These are phyloP conservation scores for Chamaetylas fuelleborni DNA, from an alignment of 2,113 vertebrate genomes.

Conservation along the genomic window DNA sequence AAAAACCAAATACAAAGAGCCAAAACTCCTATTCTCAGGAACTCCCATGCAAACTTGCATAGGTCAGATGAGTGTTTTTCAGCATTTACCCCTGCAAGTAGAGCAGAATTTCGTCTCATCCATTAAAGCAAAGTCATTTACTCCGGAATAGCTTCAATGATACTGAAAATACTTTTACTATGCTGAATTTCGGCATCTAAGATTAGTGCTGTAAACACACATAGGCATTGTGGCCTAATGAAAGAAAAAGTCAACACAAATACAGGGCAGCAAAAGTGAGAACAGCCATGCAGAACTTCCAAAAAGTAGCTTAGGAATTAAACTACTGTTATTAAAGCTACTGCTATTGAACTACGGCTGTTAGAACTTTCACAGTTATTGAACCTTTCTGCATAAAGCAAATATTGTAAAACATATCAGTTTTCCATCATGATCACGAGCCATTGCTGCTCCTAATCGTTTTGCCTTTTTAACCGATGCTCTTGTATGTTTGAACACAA, in stretches of 20 bases:
- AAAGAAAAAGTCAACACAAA: neutral
- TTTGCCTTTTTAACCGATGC: neutral
- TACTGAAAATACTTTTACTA: neutral
- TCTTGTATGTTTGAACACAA: neutral
- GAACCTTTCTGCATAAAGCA: neutral
- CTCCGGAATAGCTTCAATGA: neutral
- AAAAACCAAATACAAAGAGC: neutral
- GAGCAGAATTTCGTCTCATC: neutral
- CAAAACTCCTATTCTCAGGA: neutral
- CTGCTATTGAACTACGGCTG: neutral
- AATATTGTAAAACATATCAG: neutral
- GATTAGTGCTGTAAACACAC: neutral
- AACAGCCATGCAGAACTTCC: neutral
- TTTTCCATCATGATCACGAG: neutral
- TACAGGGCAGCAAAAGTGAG: neutral
- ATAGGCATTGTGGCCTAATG: neutral
- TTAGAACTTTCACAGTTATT: neutral
- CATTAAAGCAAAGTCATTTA: accelerated
- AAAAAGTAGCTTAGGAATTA: neutral
- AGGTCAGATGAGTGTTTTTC: neutral
- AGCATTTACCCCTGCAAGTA: neutral
- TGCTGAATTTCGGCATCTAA: neutral
- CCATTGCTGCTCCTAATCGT: neutral
- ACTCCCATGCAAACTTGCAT: neutral
- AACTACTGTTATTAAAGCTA: neutral